Evolutionary conservation across 2,888 invertebrate genomes (phyloP), one percentile per base, ranked within the genome.

Genomic region (Catocala fraxini): DNA sequence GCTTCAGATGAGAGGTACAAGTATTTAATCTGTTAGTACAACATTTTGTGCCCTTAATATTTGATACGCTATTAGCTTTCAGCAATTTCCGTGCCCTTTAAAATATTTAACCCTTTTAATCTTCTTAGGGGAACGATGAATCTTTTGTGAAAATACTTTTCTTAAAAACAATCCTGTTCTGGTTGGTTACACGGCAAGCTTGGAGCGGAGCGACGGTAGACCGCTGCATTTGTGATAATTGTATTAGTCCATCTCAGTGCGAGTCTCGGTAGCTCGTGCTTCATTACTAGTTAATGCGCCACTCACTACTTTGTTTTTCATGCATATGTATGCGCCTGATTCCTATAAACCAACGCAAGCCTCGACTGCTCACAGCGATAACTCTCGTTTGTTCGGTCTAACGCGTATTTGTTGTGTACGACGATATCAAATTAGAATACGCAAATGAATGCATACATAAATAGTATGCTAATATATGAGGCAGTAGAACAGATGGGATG

Each of bases 91-190:
- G 48, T 10, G 48, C 41, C 33, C 10, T 10, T 48, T 42, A 33
- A 48, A 48, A 48, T 11, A 35, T 51, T 49, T 41, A 45, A 11
- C 6, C 10, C 11, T 25, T n/a, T 35, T 39, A 35, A 51, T 45
- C 6, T 34, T 11, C 57, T 51, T n/a, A 15, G n/a, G 9, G 11
- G 10, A 35, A 48, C 48, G 35, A 43, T 6, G 11, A 13, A 11
- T 33, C 13, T 43, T 12, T 34, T 7, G 15, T 4, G 6, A 43
- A 15, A 49, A 57, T 25, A 51, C 10, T 45, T 51, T 25, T 35
- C 5, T 51, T 51, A 45, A 45, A 57, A 57, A 39, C 35, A 39
- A 9, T 39, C 35, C 13, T 46, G n/a, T n/a, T 46, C 46, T 7
- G 13, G 46, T 13, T 46, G 13, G 46, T 46, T 12, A 46, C 35